These are phyloP conservation scores for Peromyscus attwateri DNA, from an alignment of 2,797 vertebrate species.

Conservation along the genomic window DNA sequence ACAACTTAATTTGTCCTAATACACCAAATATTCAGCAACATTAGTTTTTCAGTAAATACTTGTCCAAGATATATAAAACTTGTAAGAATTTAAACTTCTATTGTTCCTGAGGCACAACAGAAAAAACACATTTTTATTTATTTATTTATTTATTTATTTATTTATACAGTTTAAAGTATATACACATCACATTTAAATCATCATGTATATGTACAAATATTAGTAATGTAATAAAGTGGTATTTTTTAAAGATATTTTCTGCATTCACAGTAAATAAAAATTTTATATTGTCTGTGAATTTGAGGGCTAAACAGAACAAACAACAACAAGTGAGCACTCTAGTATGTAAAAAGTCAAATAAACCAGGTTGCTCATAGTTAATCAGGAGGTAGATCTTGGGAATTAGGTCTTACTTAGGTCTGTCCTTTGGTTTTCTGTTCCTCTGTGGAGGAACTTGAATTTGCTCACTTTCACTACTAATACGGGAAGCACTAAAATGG, in stretches of 20 bases:
- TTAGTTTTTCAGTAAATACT: slow-evolving; percentile 56
- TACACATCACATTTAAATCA: slow-evolving; percentile 20
- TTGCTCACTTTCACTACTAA: slow-evolving; percentile 13
- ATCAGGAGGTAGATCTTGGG: background rate
- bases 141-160: background rate
- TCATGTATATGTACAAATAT: slow-evolving; percentile 31
- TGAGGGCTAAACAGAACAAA: slow-evolving; percentile 22
- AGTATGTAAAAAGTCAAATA: slow-evolving; percentile 39
- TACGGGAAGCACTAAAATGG: background rate
- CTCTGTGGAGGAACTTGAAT: background rate
- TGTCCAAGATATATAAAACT: background rate
- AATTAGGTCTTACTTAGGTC: background rate
- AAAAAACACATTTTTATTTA: background rate
- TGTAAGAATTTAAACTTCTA: background rate
- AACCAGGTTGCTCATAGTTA: background rate
- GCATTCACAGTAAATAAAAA: slow-evolving; percentile 41
- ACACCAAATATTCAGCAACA: slow-evolving; percentile 53
- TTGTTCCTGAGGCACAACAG: background rate
- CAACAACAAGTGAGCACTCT: background rate
- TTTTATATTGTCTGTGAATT: slow-evolving; percentile 49
- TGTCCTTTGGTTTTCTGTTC: background rate
- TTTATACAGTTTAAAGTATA: background rate
- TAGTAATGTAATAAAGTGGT: background rate
- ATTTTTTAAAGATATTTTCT: slow-evolving; percentile 33
- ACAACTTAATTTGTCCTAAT: slow-evolving; percentile 13